Conservation (phyloP, 2,113 vertebrate species). For the Myrmophylax atrothorax region DNA sequence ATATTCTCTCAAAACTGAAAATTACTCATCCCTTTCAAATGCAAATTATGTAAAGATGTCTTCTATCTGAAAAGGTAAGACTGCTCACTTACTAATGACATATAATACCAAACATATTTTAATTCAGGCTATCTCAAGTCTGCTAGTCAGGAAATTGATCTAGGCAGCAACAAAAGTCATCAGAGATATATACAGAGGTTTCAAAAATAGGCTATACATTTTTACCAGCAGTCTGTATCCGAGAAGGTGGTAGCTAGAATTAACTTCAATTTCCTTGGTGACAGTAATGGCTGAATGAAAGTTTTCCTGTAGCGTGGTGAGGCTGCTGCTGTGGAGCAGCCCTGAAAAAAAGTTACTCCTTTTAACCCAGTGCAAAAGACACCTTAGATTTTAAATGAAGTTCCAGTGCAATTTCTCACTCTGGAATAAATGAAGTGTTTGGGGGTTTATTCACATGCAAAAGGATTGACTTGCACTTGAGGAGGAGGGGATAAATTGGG, state of each 20-base stretch:
- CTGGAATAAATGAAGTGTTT: background rate
- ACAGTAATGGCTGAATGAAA: conserved; percentile 10
- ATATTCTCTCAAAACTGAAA: conserved; percentile 60
- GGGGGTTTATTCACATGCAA: background rate
- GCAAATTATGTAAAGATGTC: conserved; percentile 71
- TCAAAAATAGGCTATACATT: conserved; percentile 46
- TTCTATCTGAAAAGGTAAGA: conserved; percentile 67
- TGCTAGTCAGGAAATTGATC: conserved; percentile 44
- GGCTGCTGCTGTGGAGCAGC: background rate
- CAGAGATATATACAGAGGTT: conserved; percentile 45
- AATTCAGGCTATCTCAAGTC: conserved; percentile 56
- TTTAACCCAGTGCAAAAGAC: background rate
- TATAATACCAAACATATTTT: conserved; percentile 45
- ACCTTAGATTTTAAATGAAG: background rate
- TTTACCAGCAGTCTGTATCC: conserved; percentile 1
- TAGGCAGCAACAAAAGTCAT: conserved; percentile 29
- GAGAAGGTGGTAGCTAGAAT: conserved; percentile 40
- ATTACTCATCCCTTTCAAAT: conserved; percentile 77
- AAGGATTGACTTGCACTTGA: background rate
- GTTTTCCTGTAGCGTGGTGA: background rate
- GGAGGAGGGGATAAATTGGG: background rate
- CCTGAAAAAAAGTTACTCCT: background rate
- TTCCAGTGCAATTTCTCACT: background rate
- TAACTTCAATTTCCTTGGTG: conserved; percentile 23
- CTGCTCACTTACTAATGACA: conserved; percentile 56